These are phyloP conservation scores for Prionace glauca DNA, from an alignment of 2,797 vertebrate species.

Conservation along the genomic window DNA sequence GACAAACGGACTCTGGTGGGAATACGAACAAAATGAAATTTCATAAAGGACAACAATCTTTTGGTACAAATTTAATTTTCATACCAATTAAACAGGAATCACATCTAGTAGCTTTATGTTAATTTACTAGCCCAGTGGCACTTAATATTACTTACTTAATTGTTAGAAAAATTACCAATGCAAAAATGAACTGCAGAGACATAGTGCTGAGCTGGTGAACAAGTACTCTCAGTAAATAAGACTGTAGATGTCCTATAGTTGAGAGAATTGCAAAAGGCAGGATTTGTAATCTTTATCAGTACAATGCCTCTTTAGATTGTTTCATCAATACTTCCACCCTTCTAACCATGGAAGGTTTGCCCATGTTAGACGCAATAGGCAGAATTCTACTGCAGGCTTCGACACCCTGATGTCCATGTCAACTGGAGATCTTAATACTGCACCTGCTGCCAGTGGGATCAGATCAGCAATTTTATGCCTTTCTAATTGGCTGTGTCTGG, in stretches of 20 bases:
- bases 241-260: background rate
- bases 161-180: background rate
- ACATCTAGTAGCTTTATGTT: conserved; percentile 27
- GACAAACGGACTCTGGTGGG: conserved; percentile 18
- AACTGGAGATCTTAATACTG: background rate
- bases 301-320: background rate
- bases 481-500: background rate
- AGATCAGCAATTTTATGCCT: background rate
- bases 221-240: background rate
- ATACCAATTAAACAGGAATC: conserved; percentile 21
- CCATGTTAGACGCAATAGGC: background rate
- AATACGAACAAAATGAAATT: conserved; percentile 30
- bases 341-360: background rate
- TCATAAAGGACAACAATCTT: conserved; percentile 18
- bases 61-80: conserved; percentile 26
- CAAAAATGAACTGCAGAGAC: background rate
- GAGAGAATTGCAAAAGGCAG: background rate
- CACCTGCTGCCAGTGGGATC: background rate
- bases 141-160: background rate
- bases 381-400: background rate
- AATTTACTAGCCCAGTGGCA: conserved; percentile 22
- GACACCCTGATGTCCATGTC: background rate
- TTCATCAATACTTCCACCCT: background rate
- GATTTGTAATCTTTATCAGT: background rate
- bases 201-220: background rate